phyloP scores from a whole-genome alignment of 37 sponge, comb jelly and placozoan genomes.

The Haliclona indistincta region DNA sequence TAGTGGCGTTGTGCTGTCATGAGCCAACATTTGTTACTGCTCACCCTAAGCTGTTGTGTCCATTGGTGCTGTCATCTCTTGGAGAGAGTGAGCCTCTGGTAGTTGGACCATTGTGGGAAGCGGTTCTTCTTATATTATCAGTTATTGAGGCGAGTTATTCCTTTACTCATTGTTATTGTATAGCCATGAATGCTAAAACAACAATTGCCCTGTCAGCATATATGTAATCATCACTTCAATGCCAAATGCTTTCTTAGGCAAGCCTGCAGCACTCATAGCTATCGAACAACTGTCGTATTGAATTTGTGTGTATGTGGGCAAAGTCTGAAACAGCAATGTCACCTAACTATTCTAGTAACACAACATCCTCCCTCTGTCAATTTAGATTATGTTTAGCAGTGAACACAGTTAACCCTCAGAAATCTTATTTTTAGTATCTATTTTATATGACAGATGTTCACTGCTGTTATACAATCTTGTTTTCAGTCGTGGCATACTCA shows the following conservation, averaged over 20 bases:
- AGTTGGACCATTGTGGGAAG: conserved; percentile 59
- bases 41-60: conserved; percentile 35
- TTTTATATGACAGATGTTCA: not conserved
- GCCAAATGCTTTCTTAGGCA: no score
- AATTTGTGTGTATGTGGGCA: no score
- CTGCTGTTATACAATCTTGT: not conserved
- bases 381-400: not conserved
- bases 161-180: no score
- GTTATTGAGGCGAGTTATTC: conserved; percentile 27
- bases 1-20: conserved; percentile 5
- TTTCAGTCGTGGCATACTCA: conserved; percentile 46
- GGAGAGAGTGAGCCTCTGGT: conserved; percentile 60
- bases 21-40: not conserved
- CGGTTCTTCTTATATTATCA: conserved; percentile 16
- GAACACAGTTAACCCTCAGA: not conserved
- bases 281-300: no score
- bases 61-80: conserved; percentile 37
- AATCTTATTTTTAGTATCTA: not conserved
- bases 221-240: no score
- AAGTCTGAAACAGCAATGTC: no score
- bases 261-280: no score
- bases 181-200: no score
- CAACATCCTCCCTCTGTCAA: no score
- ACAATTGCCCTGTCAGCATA: no score
- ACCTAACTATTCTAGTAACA: no score